Conservation (phyloP, 2,797 vertebrate species). For the Ispidina lecontei region DNA sequence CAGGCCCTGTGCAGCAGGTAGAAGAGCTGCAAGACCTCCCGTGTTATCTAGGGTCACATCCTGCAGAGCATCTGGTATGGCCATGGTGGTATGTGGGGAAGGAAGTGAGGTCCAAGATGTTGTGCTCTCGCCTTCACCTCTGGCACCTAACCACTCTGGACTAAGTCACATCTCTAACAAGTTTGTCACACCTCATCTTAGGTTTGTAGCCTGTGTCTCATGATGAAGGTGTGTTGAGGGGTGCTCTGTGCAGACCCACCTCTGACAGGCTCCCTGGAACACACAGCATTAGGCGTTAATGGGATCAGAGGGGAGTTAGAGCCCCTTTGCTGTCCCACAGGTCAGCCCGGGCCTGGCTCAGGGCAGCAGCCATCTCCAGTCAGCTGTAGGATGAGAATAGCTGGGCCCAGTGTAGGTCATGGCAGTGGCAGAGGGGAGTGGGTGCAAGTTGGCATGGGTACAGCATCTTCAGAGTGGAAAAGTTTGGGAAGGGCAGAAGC, state of each 20-base stretch:
- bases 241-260: neutral
- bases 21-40: neutral
- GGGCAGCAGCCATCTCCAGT: neutral
- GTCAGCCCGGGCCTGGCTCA: neutral
- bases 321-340: neutral
- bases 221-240: fast-evolving
- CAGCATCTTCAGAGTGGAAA: neutral
- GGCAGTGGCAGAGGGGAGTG: neutral
- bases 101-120: neutral
- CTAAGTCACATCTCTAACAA: neutral
- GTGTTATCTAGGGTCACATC: neutral
- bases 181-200: neutral
- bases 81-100: neutral
- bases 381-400: neutral
- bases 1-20: neutral
- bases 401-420: neutral
- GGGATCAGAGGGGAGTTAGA: neutral
- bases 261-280: neutral
- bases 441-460: neutral
- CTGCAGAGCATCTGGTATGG: neutral
- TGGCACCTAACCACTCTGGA: neutral
- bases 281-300: neutral
- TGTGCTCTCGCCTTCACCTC: neutral
- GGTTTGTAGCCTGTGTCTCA: neutral
- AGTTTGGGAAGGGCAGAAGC: neutral